Conservation (phyloP, 2,113 vertebrate genomes). For the Cynoglossus semilaevis region DNA sequence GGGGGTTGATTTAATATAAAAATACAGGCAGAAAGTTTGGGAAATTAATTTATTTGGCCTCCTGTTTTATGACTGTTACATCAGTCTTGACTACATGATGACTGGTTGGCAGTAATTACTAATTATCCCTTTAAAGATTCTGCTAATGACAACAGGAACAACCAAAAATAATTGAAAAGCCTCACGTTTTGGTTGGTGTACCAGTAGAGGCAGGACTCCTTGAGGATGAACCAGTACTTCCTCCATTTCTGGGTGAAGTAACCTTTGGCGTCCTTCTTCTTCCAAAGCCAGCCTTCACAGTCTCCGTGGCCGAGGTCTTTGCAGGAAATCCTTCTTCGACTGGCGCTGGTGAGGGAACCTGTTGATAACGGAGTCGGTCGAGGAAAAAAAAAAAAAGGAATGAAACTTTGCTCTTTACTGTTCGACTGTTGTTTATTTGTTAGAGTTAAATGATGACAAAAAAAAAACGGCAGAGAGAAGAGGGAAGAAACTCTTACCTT, state of each 20-base stretch:
- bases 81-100: too few relatives aligned
- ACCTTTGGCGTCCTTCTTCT: conserved; percentile 88
- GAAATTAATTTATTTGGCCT: too few relatives aligned
- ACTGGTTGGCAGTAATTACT: too few relatives aligned
- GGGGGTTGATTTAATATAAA: too few relatives aligned
- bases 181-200: conserved; percentile 92
- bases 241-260: conserved; percentile 93
- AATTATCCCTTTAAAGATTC: too few relatives aligned
- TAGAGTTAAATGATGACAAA: not conserved
- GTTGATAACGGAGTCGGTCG: not conserved
- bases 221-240: conserved; percentile 92
- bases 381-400: too few relatives aligned
- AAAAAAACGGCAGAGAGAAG: not conserved
- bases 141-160: too few relatives aligned
- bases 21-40: too few relatives aligned
- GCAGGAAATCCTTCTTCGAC: conserved; percentile 86
- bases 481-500: conserved; percentile 73
- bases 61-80: too few relatives aligned
- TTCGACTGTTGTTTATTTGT: not conserved
- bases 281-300: conserved; percentile 91
- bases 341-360: conserved; percentile 84
- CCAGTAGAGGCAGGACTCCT: conserved; percentile 90
- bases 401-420: not conserved
- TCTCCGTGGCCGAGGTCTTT: conserved; percentile 88
- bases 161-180: not conserved